Percentiles rank a stretch among this genome's conserved stretches.
Evolutionary conservation across 2,113 vertebrate species (phyloP).

Genomic region (Telmatochromis sp.): DNA sequence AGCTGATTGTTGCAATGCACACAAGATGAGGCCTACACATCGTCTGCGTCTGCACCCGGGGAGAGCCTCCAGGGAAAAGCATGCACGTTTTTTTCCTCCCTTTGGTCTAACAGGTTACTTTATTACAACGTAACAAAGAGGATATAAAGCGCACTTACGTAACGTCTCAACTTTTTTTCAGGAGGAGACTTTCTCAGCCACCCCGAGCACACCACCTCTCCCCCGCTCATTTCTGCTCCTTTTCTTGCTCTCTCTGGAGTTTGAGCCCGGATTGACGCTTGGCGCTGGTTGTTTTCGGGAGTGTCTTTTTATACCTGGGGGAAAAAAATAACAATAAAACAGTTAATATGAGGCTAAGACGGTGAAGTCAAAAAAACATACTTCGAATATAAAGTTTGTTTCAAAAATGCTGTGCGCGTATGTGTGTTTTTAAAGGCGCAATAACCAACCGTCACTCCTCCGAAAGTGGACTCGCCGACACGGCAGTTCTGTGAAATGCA

Average conservation of each 20-base stretch:
- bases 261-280: neutral
- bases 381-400: constrained; percentile 1
- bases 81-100: neutral
- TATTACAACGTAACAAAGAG: constrained; percentile 18
- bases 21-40: constrained; percentile 19
- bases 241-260: constrained; percentile 32
- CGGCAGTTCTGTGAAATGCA: constrained; percentile 35
- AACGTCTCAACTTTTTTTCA: constrained; percentile 98
- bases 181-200: constrained; percentile 97
- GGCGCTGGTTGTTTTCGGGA: constrained; percentile 31
- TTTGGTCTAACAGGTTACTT: neutral
- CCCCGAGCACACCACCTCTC: constrained; percentile 89
- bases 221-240: constrained; percentile 81
- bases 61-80: neutral
- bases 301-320: constrained; percentile 43
- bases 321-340: accelerated
- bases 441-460: constrained; percentile 46
- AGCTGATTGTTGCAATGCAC: neutral
- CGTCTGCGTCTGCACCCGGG: neutral
- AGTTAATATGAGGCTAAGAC: neutral
- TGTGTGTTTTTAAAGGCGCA: neutral
- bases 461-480: constrained; percentile 45
- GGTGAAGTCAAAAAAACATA: neutral
- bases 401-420: neutral
- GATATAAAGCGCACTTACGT: constrained; percentile 83